These are phyloP conservation scores for Lycia hirtaria DNA, from an alignment of 2,888 invertebrate genomes.

Conservation along the genomic window DNA sequence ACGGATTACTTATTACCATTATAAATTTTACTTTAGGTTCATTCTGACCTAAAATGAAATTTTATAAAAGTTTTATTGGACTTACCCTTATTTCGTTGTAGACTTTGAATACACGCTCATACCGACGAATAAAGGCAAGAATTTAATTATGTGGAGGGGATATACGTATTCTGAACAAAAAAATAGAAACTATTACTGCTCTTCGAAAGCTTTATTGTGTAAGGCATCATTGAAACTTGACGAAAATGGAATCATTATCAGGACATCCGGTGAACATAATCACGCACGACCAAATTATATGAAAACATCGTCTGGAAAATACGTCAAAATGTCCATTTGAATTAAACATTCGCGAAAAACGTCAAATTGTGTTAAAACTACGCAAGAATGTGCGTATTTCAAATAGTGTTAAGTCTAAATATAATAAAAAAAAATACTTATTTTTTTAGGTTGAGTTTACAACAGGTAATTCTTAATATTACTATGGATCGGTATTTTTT, in stretches of 20 bases:
- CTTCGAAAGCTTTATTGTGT: background rate
- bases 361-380: no score
- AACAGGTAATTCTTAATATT: no score
- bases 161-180: background rate
- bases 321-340: conserved; percentile 5
- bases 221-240: conserved; percentile 10
- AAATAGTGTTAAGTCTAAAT: no score
- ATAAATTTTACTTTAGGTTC: no score
- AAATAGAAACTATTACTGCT: conserved; percentile 7
- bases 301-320: background rate
- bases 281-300: conserved; percentile 17
- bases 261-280: conserved; percentile 2
- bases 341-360: no score
- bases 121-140: background rate
- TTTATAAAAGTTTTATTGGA: background rate
- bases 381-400: no score
- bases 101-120: background rate
- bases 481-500: no score
- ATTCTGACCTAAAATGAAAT: no score
- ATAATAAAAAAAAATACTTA: no score
- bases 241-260: conserved; percentile 4
- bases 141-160: background rate
- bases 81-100: background rate
- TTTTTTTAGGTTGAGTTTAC: no score
- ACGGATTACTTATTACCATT: no score